A percentile compares a stretch with the other conserved stretches of the same genome.
phyloP scores from a whole-genome alignment of 2,888 invertebrate genomes.

The Incurvaria masculella region DNA sequence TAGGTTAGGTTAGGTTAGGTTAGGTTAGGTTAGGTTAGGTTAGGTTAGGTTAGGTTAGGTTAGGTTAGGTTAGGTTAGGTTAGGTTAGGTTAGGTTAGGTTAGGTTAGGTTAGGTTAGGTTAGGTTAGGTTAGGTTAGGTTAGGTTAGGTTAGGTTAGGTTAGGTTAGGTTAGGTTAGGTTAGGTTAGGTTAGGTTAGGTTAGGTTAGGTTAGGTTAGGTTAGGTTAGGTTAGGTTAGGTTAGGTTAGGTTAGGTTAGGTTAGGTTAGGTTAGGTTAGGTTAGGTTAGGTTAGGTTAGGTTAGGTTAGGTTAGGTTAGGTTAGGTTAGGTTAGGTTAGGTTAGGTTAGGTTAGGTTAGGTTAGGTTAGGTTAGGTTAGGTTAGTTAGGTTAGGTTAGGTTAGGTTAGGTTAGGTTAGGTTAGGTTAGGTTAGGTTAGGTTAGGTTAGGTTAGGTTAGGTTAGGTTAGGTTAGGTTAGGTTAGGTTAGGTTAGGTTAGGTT shows the following conservation, averaged over 20 bases:
- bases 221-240: constrained; percentile 4
- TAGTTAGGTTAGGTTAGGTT: no score
- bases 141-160: constrained; percentile 11
- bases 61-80: constrained; percentile 6
- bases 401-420: no score
- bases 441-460: constrained; percentile 7
- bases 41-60: constrained; percentile 7
- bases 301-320: no score
- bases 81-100: constrained; percentile 7
- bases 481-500: constrained; percentile 9
- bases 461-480: constrained; percentile 9
- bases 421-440: no score
- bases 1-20: constrained; percentile 9
- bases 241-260: no score
- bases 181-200: constrained; percentile 9
- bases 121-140: constrained; percentile 10
- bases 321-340: no score
- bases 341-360: no score
- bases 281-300: no score
- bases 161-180: constrained; percentile 4
- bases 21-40: constrained; percentile 8
- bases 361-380: constrained; percentile 4
- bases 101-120: constrained; percentile 7
- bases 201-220: constrained; percentile 9
- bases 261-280: no score